Evolutionary conservation across 2,888 invertebrate species (phyloP).

Genomic region (Torymus aiolomorphi): DNA sequence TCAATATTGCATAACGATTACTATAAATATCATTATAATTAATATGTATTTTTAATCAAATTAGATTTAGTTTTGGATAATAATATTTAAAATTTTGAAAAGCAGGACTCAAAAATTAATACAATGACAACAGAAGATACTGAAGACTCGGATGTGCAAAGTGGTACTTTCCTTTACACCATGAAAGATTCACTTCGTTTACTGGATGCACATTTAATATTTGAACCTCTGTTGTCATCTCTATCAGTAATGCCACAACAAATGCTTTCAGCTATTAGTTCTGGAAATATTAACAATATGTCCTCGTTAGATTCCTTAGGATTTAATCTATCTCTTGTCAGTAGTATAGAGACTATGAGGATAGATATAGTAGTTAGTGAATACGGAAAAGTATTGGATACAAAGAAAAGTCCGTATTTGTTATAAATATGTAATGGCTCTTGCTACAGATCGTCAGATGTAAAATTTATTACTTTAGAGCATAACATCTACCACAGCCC

Average conservation of each 20-base stretch:
- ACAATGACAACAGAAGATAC: slow-evolving; percentile 75
- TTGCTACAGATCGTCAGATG: not conserved
- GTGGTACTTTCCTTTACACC: slow-evolving; percentile 83
- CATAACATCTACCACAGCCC: too few species aligned
- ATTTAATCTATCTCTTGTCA: slow-evolving; percentile 89
- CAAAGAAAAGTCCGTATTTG: slow-evolving; percentile 76
- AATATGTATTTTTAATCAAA: too few species aligned
- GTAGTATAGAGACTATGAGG: slow-evolving; percentile 90
- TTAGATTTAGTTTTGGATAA: too few species aligned
- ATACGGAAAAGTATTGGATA: slow-evolving; percentile 81
- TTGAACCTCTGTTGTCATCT: slow-evolving; percentile 92
- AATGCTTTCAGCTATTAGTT: slow-evolving; percentile 78
- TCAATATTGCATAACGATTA: too few species aligned
- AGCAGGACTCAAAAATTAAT: slow-evolving; percentile 74
- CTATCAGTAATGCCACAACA: slow-evolving; percentile 94
- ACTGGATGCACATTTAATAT: slow-evolving; percentile 94
- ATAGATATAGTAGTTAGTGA: slow-evolving; percentile 97
- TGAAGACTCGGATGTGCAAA: slow-evolving; percentile 73
- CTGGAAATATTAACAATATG: slow-evolving; percentile 78
- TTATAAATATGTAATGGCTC: not conserved
- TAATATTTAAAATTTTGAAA: slow-evolving; percentile 20
- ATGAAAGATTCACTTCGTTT: slow-evolving; percentile 90
- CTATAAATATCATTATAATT: too few species aligned
- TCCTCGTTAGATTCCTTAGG: slow-evolving; percentile 91
- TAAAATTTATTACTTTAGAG: not conserved